Evolutionary conservation across 1,140 invertebrate genomes (phyloP), one percentile per base, ranked within the genome.

Genomic region (Drosophila miranda): DNA sequence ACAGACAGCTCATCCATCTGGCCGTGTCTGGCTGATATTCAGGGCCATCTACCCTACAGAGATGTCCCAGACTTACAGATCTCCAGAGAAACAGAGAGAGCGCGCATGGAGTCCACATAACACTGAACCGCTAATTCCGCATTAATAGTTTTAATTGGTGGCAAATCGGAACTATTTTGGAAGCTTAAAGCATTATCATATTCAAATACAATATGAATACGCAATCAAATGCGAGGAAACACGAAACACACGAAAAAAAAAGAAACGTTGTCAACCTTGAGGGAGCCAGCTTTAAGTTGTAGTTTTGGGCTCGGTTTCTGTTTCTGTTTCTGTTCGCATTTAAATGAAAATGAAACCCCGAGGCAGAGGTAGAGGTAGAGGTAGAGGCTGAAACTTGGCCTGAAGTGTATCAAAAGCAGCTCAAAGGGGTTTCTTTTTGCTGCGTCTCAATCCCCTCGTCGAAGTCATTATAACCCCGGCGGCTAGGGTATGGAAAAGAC

Each of bases 101-200:
- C 28, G 19, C 19, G 1, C 19, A 1, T 19, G 19, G 57, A 68
- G 55, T 51, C 44, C 66, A 73, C 51, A 73, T 81, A 77, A 75
- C 81, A 86, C 78, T 81, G 81, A 75, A 30, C 68, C 48, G 64
- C 71, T 86, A 80, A 84, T 75, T 75, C 62, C 52, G 54, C 62
- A 71, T 70, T 87, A 86, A 86, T 81, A 63, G 61, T 63, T 87
- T 61, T 76, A 80, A 80, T 80, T 80, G 71, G 66, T 69, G 60
- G 57, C 53, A 63, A 59, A 73, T 63, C 68, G 62, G 51, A 69
- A 68, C 64, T 75, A 49, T 75, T 83, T 77, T 58, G 26, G 53
- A 44, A 59, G 58, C 28, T 30, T 38, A 62, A 58, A 56, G 50
- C 41, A 38, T 46, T 58, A 75, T 75, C 45, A 75, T 74, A 75